phyloP scores from a whole-genome alignment of 2,797 vertebrate species.

The Pseudochromis fuscus region DNA sequence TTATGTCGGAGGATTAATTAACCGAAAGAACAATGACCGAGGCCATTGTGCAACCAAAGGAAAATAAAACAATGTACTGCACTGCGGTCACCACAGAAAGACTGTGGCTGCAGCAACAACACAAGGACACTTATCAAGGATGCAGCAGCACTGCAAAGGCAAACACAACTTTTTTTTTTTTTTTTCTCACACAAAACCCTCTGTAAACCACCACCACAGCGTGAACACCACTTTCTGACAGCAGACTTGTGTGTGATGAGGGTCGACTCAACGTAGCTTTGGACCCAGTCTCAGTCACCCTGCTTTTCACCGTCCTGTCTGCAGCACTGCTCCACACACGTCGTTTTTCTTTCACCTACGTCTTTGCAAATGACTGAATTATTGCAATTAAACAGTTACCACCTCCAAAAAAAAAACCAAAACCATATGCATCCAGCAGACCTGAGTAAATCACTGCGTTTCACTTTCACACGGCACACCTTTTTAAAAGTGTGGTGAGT shows the following conservation, averaged over 20 bases:
- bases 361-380: conserved; percentile 43
- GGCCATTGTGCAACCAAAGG: conserved; percentile 39
- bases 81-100: conserved; percentile 43
- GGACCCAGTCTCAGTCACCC: neutral
- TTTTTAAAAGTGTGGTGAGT: conserved; percentile 39
- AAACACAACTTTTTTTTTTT: conserved; percentile 7
- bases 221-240: neutral
- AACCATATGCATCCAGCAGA: conserved; percentile 22
- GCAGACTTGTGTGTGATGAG: neutral
- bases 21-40: conserved; percentile 42
- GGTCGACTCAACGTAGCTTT: neutral
- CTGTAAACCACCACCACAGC: conserved; percentile 14
- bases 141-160: conserved; percentile 56
- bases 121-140: conserved; percentile 55
- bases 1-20: conserved; percentile 44
- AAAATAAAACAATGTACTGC: conserved; percentile 60
- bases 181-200: conserved; percentile 8
- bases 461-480: conserved; percentile 35
- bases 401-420: too few species aligned
- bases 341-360: too few species aligned
- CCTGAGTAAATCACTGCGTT: conserved; percentile 49
- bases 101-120: conserved; percentile 46
- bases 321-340: neutral
- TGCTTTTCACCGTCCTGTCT: neutral
- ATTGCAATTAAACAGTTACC: conserved; percentile 33